Base-by-base conservation (phyloP, 2,797 vertebrate species). In the Tokudaia muenninki region DNA sequence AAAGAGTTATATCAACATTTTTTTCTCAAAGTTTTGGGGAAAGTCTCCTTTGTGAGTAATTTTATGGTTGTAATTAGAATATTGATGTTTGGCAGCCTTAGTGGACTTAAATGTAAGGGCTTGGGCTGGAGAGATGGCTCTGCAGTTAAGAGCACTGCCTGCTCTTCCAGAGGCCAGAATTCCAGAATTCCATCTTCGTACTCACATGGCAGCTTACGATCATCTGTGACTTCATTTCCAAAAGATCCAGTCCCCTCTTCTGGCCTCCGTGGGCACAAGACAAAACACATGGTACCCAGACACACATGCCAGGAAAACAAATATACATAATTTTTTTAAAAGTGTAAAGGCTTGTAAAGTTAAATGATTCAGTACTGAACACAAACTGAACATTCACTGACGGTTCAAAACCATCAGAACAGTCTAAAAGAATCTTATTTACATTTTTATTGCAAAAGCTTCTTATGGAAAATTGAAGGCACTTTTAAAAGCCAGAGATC, bases 391-490 rank as follows among this genome's bases (percentile, higher is more conserved):
- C 50, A 81, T 95, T 94, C 19, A 41, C 92, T 88, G 74, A 55
- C 80, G 52, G 52, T 96, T 72, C 95, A 84, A 95, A 96, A 87
- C 78, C 19, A 29, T 91, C 17, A 80, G 26, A 84, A 55, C 12
- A 87, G 16, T 95, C 34, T 72, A 34, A 90, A 92, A 92, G 63
- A 96, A 86, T 92, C 55, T 77, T 95, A 92, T 67, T 77, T 95
- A 92, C 81, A 83, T 87, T 91, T 96, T 96, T 94, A 21, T 95
- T 92, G 44, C 92, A 82, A 97, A 95, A 93, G 4, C 9, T 91
- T 44, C 63, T 44, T 87, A 57, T 82, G 91, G 90, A 93, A 92
- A 92, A 87, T 65, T 75, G 77, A 79, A 41, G 26, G 29, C 75
- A 63, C 87, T 52, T 74, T 50, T 78, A 94, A 59, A 94, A 97